phyloP scores from a whole-genome alignment of 1,140 invertebrate genomes.

The Aphaenogaster floridana region DNA sequence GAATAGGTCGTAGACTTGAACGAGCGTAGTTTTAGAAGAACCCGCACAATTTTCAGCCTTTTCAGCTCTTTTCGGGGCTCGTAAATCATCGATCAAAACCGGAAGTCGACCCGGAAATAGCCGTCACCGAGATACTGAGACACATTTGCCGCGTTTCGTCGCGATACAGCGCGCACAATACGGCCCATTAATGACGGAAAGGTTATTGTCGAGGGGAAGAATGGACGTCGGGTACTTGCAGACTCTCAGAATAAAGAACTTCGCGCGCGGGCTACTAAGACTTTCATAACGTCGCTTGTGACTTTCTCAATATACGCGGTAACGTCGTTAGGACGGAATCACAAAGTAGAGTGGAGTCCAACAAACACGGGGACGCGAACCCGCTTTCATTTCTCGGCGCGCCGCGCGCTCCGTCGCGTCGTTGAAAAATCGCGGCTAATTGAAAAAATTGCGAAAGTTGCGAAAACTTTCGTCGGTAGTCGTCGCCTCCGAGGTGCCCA shows the following conservation, averaged over 20 bases:
- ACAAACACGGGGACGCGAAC: slow-evolving; percentile 30
- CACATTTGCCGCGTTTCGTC: slow-evolving; percentile 71
- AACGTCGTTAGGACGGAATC: slow-evolving; percentile 47
- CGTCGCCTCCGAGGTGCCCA: slow-evolving; percentile 59
- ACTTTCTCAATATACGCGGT: slow-evolving; percentile 45
- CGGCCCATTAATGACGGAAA: slow-evolving; percentile 60
- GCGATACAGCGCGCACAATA: slow-evolving; percentile 42
- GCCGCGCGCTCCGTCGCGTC: slow-evolving; percentile 36
- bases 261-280: slow-evolving; percentile 21
- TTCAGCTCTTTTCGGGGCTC: slow-evolving; percentile 53
- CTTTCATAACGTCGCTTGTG: slow-evolving; percentile 42
- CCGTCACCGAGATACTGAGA: slow-evolving; percentile 66
- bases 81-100: slow-evolving; percentile 78
- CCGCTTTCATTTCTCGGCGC: slow-evolving; percentile 25
- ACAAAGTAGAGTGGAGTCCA: slow-evolving; percentile 9
- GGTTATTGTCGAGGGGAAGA: slow-evolving; percentile 44
- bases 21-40: not conserved
- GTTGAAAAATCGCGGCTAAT: slow-evolving; percentile 76
- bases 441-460: slow-evolving; percentile 75
- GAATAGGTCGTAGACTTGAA: not conserved
- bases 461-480: slow-evolving; percentile 55
- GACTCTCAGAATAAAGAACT: slow-evolving; percentile 31
- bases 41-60: not conserved
- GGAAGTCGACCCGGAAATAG: slow-evolving; percentile 66
- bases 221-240: slow-evolving; percentile 14